Evolutionary conservation across 2,888 invertebrate species (phyloP), one percentile per base, ranked within the genome.

Genomic region (Charanyca ferruginea): DNA sequence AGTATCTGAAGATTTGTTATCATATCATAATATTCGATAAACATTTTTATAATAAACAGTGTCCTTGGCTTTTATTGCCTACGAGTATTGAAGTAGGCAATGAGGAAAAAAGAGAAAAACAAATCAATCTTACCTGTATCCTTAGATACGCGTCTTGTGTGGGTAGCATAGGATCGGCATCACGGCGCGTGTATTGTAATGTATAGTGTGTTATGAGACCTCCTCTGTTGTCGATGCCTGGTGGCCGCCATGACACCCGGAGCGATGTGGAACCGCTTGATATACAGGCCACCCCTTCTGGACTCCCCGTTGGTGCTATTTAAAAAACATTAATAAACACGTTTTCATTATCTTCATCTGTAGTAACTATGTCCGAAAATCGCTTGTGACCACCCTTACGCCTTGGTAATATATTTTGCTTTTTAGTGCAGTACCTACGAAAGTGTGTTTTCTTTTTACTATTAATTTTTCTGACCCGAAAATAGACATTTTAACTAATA

Each of bases 221-320:
- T 77, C 98, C 98, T 90, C 97, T 96, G 78, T 96, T 96, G 84
- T 97, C 96, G 69, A 95, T 87, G 41, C 97, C 96, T 5, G 97
- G 97, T 45, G 97, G 96, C 61, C 96, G 96, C 98, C 97, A 98
- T 48, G 97, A 97, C 79, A 98, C 96, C 86, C 97, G 97, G 63
- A 98, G 95, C 77, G 97, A 97, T 71, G 98, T 97, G 20, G 98
- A 97, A 35, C 97, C 97, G 71, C 97, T 96, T 49, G 98, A 96
- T 57, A 97, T 95, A 88, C 98, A 98, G 70, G 96, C 95, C 60
- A 98, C 96, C 83, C 97, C 96, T 85, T 97, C 97, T 4, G 98
- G 98, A 49, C 98, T 96, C 7, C 97, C 97, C 81, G 97, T 97
- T 6, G 98, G 98, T 67, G 98, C 98, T 97, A 88, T 47, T 82